Evolutionary conservation across 2,797 vertebrate genomes (phyloP).

Genomic region (Poecilia gillii): DNA sequence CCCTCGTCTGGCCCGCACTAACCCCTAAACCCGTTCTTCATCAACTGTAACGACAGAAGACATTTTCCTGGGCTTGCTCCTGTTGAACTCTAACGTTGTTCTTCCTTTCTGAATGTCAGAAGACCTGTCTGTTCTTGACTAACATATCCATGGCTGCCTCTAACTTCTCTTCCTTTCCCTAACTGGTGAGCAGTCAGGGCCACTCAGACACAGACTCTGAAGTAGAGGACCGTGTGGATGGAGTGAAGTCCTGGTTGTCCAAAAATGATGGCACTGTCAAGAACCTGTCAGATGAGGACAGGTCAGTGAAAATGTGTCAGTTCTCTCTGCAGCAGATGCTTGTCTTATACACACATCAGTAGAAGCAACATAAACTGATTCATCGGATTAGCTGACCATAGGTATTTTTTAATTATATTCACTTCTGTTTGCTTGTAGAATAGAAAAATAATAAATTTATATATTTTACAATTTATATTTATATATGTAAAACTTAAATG

Average conservation of each 20-base stretch:
- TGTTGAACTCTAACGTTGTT: conserved; percentile 11
- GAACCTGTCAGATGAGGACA: conserved; percentile 92
- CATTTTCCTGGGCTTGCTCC: background rate
- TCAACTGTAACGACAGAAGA: background rate
- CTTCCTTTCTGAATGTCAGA: conserved; percentile 23
- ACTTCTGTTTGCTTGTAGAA: background rate
- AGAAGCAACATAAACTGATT: background rate
- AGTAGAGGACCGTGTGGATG: conserved; percentile 92
- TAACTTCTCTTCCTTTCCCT: conserved; percentile 44
- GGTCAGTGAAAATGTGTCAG: conserved; percentile 80
- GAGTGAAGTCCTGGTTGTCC: conserved; percentile 96
- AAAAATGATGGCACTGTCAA: conserved; percentile 95
- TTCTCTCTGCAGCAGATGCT: background rate
- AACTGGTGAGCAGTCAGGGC: conserved; percentile 82
- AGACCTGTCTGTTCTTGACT: background rate
- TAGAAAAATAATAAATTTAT: background rate
- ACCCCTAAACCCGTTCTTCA: background rate
- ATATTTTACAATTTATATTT: background rate
- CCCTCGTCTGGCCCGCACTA: background rate
- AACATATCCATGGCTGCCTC: background rate
- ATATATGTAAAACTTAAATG: background rate
- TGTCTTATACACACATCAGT: background rate
- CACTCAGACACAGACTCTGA: conserved; percentile 94
- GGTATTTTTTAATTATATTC: background rate
- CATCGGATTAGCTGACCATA: background rate